Evolutionary conservation across 1,140 invertebrate genomes (phyloP), one percentile per base, ranked within the genome.

Genomic region (Bombus pyrosoma): DNA sequence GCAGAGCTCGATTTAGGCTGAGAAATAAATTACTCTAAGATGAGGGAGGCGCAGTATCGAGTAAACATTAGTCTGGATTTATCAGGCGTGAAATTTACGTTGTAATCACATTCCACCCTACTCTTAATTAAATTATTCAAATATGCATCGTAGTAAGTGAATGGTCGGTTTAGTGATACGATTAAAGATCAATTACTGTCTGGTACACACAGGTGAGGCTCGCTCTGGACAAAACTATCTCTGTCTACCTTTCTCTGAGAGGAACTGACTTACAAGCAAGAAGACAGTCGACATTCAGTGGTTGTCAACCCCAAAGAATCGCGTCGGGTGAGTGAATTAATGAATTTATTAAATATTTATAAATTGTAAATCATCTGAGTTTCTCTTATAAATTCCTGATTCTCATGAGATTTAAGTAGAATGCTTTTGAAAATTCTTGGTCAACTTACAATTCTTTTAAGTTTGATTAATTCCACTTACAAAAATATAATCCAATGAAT

Each of bases 221-320:
- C 25, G 96, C 95, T 13, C 87, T 96, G 85, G 92, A 95, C n/a
- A 96, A 96, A 91, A 96, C 95, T 22, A 92, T 96, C 41, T 95
- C 95, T 41, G 95, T 96, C 1, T 96, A 96, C 84, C 93, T 96
- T 87, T 96, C 96, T 1, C 90, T 95, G 34, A 94, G 96, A 57
- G 94, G 94, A 53, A 93, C 93, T 13, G 95, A 96, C 59, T 92
- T 95, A 87, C 93, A 92, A 41, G 95, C 93, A 0, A 95, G 95
- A 78, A 94, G 95, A 39, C 95, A 95, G 59, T 96, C 95, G 6
- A 94, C 95, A 64, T 93, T 95, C 43, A 96, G 94, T 69, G 94
- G 93, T 34, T 94, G 90, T 76, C 94, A 94, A 10, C 86, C 93
- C 15, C 93, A 93, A n/a, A 88, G 92, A 78, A 91, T 94, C 77